phyloP scores from a whole-genome alignment of 2,113 vertebrate species.

The Rhinolophus ferrumequinum region DNA sequence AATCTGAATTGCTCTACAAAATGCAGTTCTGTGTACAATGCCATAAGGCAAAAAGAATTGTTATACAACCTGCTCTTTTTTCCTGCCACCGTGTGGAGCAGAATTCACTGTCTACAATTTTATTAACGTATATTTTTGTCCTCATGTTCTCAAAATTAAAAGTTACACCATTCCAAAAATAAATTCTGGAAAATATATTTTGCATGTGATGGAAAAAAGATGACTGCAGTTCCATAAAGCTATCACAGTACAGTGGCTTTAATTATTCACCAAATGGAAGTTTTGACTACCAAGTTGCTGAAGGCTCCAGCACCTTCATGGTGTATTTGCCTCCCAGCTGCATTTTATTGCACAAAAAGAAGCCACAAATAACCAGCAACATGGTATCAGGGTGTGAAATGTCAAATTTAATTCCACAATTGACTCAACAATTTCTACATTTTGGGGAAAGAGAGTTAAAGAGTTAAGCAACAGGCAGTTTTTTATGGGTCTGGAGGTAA shows the following conservation, averaged over 20 bases:
- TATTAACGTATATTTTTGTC: background rate
- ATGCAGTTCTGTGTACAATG: background rate
- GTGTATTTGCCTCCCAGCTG: conserved; percentile 66
- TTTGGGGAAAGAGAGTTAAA: conserved; percentile 69
- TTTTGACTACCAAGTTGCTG: conserved; percentile 52
- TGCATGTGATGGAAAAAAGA: background rate
- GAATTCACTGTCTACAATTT: background rate
- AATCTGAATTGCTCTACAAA: conserved; percentile 11
- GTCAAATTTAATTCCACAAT: conserved; percentile 85
- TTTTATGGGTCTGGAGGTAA: conserved; percentile 77
- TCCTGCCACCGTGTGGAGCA: background rate
- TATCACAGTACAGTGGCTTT: background rate
- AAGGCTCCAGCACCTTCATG: background rate
- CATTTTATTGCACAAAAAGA: conserved; percentile 61
- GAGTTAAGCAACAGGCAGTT: conserved; percentile 76
- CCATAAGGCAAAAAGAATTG: background rate
- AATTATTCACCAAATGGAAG: conserved; percentile 61
- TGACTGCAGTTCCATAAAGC: background rate
- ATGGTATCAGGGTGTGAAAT: conserved; percentile 76
- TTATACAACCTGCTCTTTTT: background rate
- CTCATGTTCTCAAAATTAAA: background rate
- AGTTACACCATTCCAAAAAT: conserved; percentile 1
- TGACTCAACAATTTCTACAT: conserved; percentile 76
- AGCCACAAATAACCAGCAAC: conserved; percentile 64
- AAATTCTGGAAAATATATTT: background rate